Evolutionary conservation across 1,140 invertebrate genomes (phyloP).

Genomic region (Dreissena polymorpha): DNA sequence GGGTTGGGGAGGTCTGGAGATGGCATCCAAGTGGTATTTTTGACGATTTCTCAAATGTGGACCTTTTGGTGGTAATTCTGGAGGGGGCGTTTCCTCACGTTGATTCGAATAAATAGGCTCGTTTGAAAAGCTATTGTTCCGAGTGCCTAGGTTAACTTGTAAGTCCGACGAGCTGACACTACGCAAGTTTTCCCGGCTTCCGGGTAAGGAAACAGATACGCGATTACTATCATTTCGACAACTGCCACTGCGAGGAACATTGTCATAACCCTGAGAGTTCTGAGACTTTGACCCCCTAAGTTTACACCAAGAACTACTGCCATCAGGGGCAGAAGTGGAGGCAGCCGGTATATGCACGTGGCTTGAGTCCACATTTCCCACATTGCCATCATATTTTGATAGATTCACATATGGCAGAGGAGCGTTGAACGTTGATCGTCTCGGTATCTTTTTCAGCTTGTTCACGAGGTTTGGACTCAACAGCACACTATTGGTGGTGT

Average conservation of each 20-base stretch:
- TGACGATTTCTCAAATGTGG: slow-evolving; percentile 63
- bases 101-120: slow-evolving; percentile 71
- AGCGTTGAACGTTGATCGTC: slow-evolving; percentile 66
- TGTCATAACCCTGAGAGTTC: slow-evolving; percentile 49
- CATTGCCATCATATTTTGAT: slow-evolving; percentile 70
- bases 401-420: slow-evolving; percentile 76
- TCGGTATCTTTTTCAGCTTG: slow-evolving; percentile 71
- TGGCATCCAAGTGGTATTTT: slow-evolving; percentile 20
- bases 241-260: slow-evolving; percentile 21
- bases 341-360: slow-evolving; percentile 66
- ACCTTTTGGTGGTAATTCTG: slow-evolving; percentile 74
- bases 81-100: slow-evolving; percentile 63
- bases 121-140: slow-evolving; percentile 37
- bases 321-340: slow-evolving; percentile 48
- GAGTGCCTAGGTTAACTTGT: slow-evolving; percentile 10
- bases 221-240: slow-evolving; percentile 58
- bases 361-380: slow-evolving; percentile 60
- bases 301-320: slow-evolving; percentile 18
- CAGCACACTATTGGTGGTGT: slow-evolving; percentile 45
- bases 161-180: slow-evolving; percentile 43
- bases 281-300: slow-evolving; percentile 17
- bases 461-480: slow-evolving; percentile 70
- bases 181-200: slow-evolving; percentile 49
- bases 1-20: slow-evolving; percentile 38
- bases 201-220: slow-evolving; percentile 45